Conservation (phyloP, 2,797 vertebrate species). For the Girardinus metallicus region DNA sequence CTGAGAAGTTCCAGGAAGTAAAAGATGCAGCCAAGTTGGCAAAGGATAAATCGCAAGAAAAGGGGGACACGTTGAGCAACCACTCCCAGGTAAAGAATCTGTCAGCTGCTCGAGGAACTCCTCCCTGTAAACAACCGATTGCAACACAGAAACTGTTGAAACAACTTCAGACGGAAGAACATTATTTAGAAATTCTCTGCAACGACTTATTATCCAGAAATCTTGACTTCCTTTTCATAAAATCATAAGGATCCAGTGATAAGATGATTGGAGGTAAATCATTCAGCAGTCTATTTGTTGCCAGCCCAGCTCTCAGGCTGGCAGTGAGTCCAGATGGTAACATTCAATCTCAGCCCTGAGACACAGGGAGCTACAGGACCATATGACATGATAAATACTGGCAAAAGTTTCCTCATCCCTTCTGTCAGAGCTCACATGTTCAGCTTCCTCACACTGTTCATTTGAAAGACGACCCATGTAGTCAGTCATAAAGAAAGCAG, state of each 20-base stretch:
- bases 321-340: conserved; percentile 44
- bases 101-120: conserved; percentile 19
- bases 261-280: conserved; percentile 5
- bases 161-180: background rate
- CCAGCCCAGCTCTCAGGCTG: conserved; percentile 29
- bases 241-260: background rate
- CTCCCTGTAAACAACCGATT: conserved; percentile 5
- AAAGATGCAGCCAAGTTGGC: conserved; percentile 94
- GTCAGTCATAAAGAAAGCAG: background rate
- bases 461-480: background rate
- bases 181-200: background rate
- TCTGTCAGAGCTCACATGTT: conserved; percentile 38
- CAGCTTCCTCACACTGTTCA: conserved; percentile 23
- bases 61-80: conserved; percentile 90
- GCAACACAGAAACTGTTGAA: background rate
- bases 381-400: conserved; percentile 56
- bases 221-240: no score
- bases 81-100: conserved; percentile 88
- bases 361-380: conserved; percentile 37
- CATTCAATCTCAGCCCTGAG: conserved; percentile 38
- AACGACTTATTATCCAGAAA: background rate
- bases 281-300: conserved; percentile 9
- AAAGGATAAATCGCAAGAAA: conserved; percentile 94
- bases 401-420: conserved; percentile 42
- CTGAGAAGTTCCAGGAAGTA: conserved; percentile 97